Conservation (phyloP, 2,113 vertebrate species). For the Phyllostomus discolor region DNA sequence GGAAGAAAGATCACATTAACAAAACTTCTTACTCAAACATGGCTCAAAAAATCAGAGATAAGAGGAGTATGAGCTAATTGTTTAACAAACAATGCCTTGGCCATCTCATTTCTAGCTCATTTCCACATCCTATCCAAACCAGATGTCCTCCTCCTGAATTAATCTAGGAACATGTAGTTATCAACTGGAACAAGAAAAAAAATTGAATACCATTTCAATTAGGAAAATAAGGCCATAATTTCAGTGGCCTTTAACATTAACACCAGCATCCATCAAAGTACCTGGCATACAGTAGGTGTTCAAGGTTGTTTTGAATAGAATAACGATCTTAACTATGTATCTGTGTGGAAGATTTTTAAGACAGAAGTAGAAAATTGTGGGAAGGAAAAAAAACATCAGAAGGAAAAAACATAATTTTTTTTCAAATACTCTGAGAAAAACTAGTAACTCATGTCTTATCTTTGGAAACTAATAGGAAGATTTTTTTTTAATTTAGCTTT, state of each 20-base stretch:
- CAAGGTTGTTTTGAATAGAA: not conserved
- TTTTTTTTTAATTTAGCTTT: not conserved
- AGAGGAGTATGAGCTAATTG: not conserved
- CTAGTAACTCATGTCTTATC: not conserved
- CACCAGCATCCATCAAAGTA: not conserved
- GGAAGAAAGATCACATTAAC: constrained; percentile 17
- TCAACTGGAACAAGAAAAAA: not conserved
- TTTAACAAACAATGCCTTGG: not conserved
- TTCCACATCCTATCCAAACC: not conserved
- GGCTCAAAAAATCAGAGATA: not conserved
- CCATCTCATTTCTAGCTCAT: constrained; percentile 9
- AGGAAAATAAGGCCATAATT: not conserved
- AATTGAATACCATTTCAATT: not conserved
- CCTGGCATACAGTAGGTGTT: not conserved
- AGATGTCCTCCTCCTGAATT: not conserved
- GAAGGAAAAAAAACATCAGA: too few species aligned
- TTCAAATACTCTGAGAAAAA: constrained; percentile 5
- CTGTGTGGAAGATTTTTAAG: not conserved
- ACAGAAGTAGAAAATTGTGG: not conserved
- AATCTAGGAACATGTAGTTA: not conserved
- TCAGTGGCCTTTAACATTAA: not conserved
- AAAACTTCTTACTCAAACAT: not conserved
- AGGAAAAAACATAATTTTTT: too few species aligned
- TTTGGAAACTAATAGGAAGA: not conserved
- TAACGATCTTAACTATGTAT: not conserved